These are phyloP conservation scores for Myiotriccus ornatus DNA, from an alignment of 2,797 vertebrate species.

Conservation along the genomic window DNA sequence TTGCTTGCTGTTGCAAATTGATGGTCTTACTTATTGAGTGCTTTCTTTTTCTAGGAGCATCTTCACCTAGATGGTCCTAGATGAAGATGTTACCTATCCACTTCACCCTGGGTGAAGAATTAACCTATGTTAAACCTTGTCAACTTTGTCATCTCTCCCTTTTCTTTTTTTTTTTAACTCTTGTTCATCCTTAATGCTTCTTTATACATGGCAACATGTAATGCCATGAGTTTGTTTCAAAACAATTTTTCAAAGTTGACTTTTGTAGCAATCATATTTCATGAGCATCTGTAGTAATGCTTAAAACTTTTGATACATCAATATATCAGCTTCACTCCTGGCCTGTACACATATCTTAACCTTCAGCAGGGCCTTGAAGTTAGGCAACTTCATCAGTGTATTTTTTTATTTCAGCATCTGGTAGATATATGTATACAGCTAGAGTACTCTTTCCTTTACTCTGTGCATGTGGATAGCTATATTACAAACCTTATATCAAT, in stretches of 20 bases:
- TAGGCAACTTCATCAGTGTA: background rate
- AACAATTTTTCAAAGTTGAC: background rate
- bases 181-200: background rate
- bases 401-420: constrained; percentile 8
- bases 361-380: background rate
- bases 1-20: background rate
- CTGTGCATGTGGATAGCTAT: background rate
- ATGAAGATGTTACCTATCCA: background rate
- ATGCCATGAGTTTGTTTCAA: background rate
- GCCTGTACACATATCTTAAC: background rate
- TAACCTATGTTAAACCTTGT: no score
- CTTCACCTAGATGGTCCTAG: background rate
- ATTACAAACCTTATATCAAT: background rate
- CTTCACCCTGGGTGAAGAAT: background rate
- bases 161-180: background rate
- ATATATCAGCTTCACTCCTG: background rate
- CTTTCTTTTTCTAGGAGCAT: background rate
- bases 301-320: background rate
- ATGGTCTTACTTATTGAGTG: background rate
- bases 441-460: background rate
- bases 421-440: background rate
- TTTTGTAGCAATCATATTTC: background rate
- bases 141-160: background rate
- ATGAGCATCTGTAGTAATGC: background rate
- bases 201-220: background rate